Percentiles rank a stretch among this genome's conserved stretches.
Evolutionary conservation across 2,113 vertebrate species (phyloP).

Genomic region (Otolemur garnettii): DNA sequence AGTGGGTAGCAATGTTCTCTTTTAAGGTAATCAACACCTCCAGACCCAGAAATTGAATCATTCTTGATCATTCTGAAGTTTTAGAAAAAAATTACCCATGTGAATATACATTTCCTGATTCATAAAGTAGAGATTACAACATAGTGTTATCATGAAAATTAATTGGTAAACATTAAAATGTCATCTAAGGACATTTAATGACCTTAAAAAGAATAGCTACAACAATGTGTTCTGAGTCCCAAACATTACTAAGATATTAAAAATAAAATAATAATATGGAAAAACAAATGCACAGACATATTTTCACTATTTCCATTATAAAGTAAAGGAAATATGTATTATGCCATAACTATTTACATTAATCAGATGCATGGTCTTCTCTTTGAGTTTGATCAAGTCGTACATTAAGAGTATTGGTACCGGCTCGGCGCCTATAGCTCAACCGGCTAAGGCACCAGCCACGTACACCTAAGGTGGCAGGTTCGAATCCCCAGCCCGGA

Average conservation of each 20-base stretch:
- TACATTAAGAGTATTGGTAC: constrained; percentile 26
- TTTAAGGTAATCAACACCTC: not conserved
- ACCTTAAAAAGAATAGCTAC: not conserved
- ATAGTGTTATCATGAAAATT: constrained; percentile 22
- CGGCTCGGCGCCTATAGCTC: too few species aligned
- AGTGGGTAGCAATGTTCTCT: not conserved
- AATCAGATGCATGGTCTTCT: not conserved
- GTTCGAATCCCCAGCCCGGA: too few species aligned
- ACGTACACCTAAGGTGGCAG: too few species aligned
- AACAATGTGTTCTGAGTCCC: not conserved
- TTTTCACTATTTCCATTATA: constrained; percentile 21
- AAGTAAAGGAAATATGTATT: not conserved
- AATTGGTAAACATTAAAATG: constrained; percentile 5
- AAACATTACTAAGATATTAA: constrained; percentile 55
- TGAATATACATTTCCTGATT: constrained; percentile 2
- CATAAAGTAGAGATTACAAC: constrained; percentile 56
- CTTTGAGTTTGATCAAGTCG: constrained; percentile 36
- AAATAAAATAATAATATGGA: constrained; percentile 47
- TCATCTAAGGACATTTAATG: not conserved
- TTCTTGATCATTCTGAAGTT: not conserved
- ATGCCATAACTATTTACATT: not conserved
- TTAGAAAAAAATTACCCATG: not conserved
- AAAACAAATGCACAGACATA: constrained; percentile 37
- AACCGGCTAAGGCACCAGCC: too few species aligned
- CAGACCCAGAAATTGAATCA: not conserved